A percentile compares a stretch with the other conserved stretches of the same genome.
phyloP scores from a whole-genome alignment of 2,888 invertebrate genomes.

The Neoascia interrupta region DNA sequence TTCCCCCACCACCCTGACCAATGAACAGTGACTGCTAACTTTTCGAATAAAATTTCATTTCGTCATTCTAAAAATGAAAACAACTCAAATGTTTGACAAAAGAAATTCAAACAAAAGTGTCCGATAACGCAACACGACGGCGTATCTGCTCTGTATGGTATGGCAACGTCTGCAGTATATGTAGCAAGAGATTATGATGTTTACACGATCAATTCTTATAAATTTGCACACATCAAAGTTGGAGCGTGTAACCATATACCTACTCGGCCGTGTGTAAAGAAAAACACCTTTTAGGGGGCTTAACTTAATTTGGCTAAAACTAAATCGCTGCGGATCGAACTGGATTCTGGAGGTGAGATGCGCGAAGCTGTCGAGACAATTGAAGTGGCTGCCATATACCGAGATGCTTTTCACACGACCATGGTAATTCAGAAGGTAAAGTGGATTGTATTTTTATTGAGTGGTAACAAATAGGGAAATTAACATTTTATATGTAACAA shows the following conservation, averaged over 20 bases:
- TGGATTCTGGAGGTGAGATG: slow-evolving; percentile 20
- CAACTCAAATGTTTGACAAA: slow-evolving; percentile 46
- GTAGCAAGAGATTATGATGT: slow-evolving; percentile 11
- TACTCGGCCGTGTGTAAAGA: too few species aligned
- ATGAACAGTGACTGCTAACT: too few species aligned
- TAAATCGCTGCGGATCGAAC: slow-evolving; percentile 13
- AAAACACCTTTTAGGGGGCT: neutral
- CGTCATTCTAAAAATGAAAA: too few species aligned
- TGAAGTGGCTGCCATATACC: neutral
- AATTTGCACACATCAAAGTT: slow-evolving; percentile 11
- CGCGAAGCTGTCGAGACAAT: neutral
- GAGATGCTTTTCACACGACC: slow-evolving; percentile 18
- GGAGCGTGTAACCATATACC: neutral
- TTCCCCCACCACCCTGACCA: too few species aligned
- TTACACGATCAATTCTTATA: slow-evolving; percentile 33
- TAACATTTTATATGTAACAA: too few species aligned
- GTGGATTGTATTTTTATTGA: too few species aligned
- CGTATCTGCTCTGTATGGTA: neutral
- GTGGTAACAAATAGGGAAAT: too few species aligned
- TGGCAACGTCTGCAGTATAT: slow-evolving; percentile 1
- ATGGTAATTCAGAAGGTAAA: slow-evolving; percentile 21
- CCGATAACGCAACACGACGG: slow-evolving; percentile 45
- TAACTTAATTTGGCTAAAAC: slow-evolving; percentile 10
- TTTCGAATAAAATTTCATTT: too few species aligned
- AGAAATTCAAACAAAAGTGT: slow-evolving; percentile 46